These are phyloP conservation scores for Hippoglossus hippoglossus DNA, from an alignment of 2,797 vertebrate genomes.

Conservation along the genomic window DNA sequence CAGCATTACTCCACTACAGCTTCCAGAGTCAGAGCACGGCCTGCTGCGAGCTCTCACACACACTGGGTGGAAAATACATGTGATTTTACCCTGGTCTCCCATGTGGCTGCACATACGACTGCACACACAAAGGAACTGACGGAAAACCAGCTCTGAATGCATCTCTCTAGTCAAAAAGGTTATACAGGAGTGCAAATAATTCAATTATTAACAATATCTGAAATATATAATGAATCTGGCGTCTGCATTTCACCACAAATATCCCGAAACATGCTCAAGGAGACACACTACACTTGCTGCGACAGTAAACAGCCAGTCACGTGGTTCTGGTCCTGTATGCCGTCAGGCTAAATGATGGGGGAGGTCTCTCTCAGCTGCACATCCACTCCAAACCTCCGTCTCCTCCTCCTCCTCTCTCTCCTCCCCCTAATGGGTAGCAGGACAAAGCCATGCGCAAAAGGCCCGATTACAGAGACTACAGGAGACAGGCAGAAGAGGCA, in stretches of 20 bases:
- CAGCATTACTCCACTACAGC: constrained; percentile 58
- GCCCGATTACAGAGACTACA: constrained; percentile 57
- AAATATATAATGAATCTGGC: not conserved
- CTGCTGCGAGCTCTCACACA: constrained; percentile 54
- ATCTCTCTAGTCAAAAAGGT: not conserved
- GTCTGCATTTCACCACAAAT: constrained; percentile 13
- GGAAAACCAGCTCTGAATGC: constrained; percentile 12
- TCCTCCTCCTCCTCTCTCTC: constrained; percentile 57
- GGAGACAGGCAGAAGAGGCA: constrained; percentile 47
- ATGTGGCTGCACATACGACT: constrained; percentile 44
- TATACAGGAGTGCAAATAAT: not conserved
- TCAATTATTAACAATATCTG: constrained; percentile 9
- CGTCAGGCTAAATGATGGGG: constrained; percentile 77
- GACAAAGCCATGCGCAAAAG: constrained; percentile 76
- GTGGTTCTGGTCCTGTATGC: constrained; percentile 64
- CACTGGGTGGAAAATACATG: constrained; percentile 61
- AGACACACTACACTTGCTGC: constrained; percentile 62
- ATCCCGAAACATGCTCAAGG: constrained; percentile 36
- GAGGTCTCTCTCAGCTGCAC: constrained; percentile 74
- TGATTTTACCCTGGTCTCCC: constrained; percentile 43
- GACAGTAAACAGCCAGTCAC: constrained; percentile 77
- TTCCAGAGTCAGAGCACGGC: constrained; percentile 48
- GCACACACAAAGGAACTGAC: constrained; percentile 17
- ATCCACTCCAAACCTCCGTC: constrained; percentile 59
- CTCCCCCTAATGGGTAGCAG: constrained; percentile 74